These are phyloP conservation scores for Girardia tigrina DNA, from an alignment of 2,888 invertebrate genomes.

Conservation along the genomic window DNA sequence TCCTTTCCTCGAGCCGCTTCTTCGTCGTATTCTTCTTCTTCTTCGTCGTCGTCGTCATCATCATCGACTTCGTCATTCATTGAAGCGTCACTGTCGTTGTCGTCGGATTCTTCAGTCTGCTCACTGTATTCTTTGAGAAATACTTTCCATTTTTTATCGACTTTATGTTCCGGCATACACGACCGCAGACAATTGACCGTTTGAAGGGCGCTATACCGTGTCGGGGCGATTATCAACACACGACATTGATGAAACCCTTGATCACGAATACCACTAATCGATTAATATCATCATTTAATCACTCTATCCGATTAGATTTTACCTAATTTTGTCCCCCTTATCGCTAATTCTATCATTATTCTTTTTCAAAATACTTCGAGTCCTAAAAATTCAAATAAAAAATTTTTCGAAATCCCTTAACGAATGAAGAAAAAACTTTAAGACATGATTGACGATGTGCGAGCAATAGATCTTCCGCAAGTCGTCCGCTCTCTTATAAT, in stretches of 20 bases:
- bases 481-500: not conserved
- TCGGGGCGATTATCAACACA: not conserved
- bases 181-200: not conserved
- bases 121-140: not conserved
- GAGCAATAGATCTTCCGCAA: not conserved
- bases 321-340: not conserved
- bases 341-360: not conserved
- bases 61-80: not conserved
- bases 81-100: not conserved
- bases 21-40: too few species aligned
- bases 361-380: not conserved
- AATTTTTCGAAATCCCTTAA: too few species aligned
- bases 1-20: not conserved
- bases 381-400: too few species aligned
- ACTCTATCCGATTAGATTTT: too few species aligned
- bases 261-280: slow-evolving; percentile 30
- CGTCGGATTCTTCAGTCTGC: too few species aligned
- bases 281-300: not conserved
- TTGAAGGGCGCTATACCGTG: not conserved
- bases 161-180: not conserved
- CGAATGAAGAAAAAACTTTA: not conserved
- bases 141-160: not conserved
- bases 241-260: slow-evolving; percentile 25
- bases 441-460: slow-evolving; percentile 20
- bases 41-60: not conserved